Base-by-base conservation (phyloP, 1,140 invertebrate species). In the Scaptodrosophila lebanonensis region DNA sequence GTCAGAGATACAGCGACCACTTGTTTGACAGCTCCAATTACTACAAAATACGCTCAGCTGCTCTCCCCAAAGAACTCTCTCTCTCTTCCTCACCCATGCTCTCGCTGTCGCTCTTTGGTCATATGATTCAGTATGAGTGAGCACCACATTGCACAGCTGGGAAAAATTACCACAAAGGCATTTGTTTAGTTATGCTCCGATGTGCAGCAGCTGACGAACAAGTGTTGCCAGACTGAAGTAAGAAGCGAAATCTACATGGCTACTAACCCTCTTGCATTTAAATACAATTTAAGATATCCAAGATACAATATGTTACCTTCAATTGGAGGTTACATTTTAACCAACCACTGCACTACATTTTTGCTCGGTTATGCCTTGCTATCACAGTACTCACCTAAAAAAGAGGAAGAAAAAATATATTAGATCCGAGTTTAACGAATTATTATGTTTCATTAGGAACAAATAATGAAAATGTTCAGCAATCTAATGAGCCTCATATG, bases 361-460 rank as follows among this genome's bases (percentile, higher is more conserved):
- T n/a, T n/a, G n/a, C n/a, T n/a, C n/a, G n/a, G n/a, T n/a, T n/a
- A n/a, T 15, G 32, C 15, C 6, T 1, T 0, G 2, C 20, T 9
- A n/a, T 42, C 22, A 4, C 15, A 2, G 43, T 33, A 77, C 72
- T 77, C 64, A 77, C 72, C 72, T 77, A 73, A 33, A 77, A 65
- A 30, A 35, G 38, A 40, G 43, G 48, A n/a, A 39, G 20, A 43
- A 12, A 9, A 13, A 27, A n/a, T n/a, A n/a, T 45, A 35, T n/a
- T n/a, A n/a, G n/a, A n/a, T n/a, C n/a, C n/a, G n/a, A n/a, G n/a
- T n/a, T n/a, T n/a, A n/a, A n/a, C n/a, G n/a, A n/a, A n/a, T n/a
- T n/a, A n/a, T n/a, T n/a, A 56, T 59, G 27, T 52, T 63, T 45
- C 59, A 8, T 53, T 40, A 50, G 27, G 16, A 45, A 35, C 22